phyloP scores from a whole-genome alignment of 2,113 vertebrate species.

The Dipodomys ordii region DNA sequence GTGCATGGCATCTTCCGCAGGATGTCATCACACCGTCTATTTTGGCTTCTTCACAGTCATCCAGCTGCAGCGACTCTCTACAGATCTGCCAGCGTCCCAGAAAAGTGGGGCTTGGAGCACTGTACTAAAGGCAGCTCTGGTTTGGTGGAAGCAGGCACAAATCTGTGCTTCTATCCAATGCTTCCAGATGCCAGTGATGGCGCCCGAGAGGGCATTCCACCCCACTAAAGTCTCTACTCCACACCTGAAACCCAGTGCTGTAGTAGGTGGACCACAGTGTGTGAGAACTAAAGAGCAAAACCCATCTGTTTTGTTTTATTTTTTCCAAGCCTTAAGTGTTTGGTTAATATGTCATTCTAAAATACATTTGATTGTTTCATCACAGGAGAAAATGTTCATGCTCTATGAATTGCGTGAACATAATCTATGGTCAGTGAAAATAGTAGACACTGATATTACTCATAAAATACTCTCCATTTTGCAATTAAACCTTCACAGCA shows the following conservation, averaged over 20 bases:
- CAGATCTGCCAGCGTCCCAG: conserved; percentile 20
- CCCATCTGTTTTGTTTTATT: neutral
- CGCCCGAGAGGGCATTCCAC: neutral
- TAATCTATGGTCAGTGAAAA: neutral
- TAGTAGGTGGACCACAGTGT: neutral
- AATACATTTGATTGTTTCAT: neutral
- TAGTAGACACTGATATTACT: neutral
- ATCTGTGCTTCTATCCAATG: neutral
- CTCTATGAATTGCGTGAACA: neutral
- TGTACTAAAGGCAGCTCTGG: neutral
- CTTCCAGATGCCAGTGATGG: fast-evolving
- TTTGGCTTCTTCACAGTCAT: conserved; percentile 27
- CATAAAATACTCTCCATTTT: conserved; percentile 16
- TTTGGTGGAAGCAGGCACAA: neutral
- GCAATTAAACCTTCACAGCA: neutral
- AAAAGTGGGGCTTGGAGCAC: neutral
- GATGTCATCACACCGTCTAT: conserved; percentile 38
- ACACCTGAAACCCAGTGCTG: neutral
- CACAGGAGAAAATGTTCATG: neutral
- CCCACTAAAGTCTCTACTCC: neutral
- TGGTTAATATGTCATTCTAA: neutral
- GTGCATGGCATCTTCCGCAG: neutral
- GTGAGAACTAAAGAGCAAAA: neutral
- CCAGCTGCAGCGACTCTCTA: conserved; percentile 7
- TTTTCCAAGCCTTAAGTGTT: neutral